Base-by-base conservation (phyloP, 2,888 invertebrate genomes). In the Schrankia costaestrigalis region DNA sequence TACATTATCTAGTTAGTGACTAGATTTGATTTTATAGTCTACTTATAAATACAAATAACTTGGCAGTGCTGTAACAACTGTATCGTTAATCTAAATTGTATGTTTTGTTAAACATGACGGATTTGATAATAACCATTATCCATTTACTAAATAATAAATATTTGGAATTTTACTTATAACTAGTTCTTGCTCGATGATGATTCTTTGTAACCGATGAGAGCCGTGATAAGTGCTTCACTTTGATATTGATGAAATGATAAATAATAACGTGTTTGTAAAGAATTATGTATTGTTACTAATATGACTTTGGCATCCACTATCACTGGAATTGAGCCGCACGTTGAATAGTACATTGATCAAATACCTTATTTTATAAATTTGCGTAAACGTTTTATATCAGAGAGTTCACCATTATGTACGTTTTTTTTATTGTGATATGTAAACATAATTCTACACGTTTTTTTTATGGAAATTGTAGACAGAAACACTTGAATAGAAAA, bases 1-100 rank as follows among this genome's bases (percentile, higher is more conserved):
- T 56, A 50, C 17, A 35, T 32, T 42, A 33, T 42, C 34, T 58
- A 46, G 8, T 15, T 77, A 74, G 39, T 41, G 36, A 54, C 70
- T 52, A 57, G 54, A 67, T 50, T 61, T 63, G 46, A 65, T 58
- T 36, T 51, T 58, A 61, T 64, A 58, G 32, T 63, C 62, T 67
- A 73, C 63, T 65, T 72, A 57, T 35, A 65, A 63, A 58, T 67
- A 71, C 66, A 48, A 71, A 63, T 71, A 67, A 70, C 65, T 76
- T 84, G 85, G 85, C 85, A 85, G 85, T 85, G 85, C 77, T 81
- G 71, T 72, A 66, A 75, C 65, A 72, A 76, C 65, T 69, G 70
- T 75, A 59, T 63, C 57, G 56, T 62, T 59, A 59, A 54, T 56
- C 62, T 63, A 57, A 31, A 36, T 41, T 54, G 36, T 53, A 23